These are phyloP conservation scores for Cebidichthys violaceus DNA, from an alignment of 2,113 vertebrate genomes.

Conservation along the genomic window DNA sequence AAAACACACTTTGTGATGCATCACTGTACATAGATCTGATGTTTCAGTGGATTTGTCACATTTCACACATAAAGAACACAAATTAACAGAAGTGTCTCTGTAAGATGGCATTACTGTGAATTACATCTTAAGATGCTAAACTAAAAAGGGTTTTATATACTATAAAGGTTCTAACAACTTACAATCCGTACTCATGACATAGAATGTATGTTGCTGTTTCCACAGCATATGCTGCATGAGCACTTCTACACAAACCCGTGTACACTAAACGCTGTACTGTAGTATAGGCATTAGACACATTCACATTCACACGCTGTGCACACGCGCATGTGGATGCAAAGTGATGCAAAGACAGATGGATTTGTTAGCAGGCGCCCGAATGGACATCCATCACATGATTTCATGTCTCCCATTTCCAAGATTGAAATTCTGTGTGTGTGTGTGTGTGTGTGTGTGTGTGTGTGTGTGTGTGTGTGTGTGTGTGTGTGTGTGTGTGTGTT, in stretches of 20 bases:
- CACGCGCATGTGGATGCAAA: neutral
- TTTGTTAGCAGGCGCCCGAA: conserved; percentile 45
- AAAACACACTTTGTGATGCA: neutral
- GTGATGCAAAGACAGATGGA: conserved; percentile 38
- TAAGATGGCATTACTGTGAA: neutral
- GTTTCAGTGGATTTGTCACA: too few relatives aligned
- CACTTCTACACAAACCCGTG: neutral
- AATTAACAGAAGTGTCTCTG: neutral
- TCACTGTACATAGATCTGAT: neutral
- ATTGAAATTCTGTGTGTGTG: conserved; percentile 36
- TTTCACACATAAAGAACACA: too few relatives aligned
- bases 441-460: conserved; percentile 53
- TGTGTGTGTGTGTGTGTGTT: conserved; percentile 7
- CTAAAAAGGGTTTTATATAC: neutral
- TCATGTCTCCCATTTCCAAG: conserved; percentile 41
- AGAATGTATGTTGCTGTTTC: neutral
- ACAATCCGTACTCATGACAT: neutral
- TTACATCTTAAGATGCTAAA: neutral
- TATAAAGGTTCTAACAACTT: neutral
- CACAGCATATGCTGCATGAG: neutral
- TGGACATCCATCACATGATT: conserved; percentile 41
- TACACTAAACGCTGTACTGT: neutral
- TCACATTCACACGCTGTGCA: conserved; percentile 11
- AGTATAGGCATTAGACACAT: conserved; percentile 1
- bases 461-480: conserved; percentile 42